A percentile compares a stretch with the other conserved stretches of the same genome.
Evolutionary conservation across 2,797 vertebrate genomes (phyloP).

Genomic region (Sebastes elongatus): DNA sequence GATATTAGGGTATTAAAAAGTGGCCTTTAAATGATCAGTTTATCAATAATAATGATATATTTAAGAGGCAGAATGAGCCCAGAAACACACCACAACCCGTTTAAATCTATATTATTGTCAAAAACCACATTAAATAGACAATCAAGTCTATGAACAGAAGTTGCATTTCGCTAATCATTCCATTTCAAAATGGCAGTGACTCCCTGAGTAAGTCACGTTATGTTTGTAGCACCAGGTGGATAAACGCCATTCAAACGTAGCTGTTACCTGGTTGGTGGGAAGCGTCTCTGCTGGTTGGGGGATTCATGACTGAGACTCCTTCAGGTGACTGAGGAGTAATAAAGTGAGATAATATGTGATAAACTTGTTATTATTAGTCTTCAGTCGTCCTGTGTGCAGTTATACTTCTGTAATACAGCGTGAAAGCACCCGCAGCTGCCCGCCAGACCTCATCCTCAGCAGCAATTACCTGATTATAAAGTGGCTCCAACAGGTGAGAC

Average conservation of each 20-base stretch:
- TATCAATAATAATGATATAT: neutral
- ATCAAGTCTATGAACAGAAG: neutral
- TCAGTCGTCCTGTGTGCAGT: neutral
- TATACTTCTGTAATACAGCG: constrained; percentile 76
- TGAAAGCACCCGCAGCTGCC: constrained; percentile 3
- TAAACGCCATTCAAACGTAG: neutral
- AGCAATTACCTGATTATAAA: constrained; percentile 80
- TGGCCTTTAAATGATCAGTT: fast-evolving
- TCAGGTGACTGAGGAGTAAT: neutral
- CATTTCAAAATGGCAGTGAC: too few relatives aligned
- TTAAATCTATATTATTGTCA: neutral
- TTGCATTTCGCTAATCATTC: neutral
- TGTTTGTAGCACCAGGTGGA: neutral
- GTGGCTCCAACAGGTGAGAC: constrained; percentile 56
- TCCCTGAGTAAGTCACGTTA: neutral
- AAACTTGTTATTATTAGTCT: neutral
- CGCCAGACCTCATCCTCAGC: neutral
- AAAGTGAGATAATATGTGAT: neutral
- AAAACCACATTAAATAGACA: neutral
- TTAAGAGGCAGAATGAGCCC: neutral
- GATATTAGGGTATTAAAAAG: neutral
- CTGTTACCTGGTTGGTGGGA: constrained; percentile 64
- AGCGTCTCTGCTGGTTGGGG: constrained; percentile 44
- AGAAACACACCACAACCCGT: neutral
- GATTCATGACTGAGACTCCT: constrained; percentile 57